phyloP scores from a whole-genome alignment of 2,888 invertebrate genomes.

The Agonopterix alstromeriana region DNA sequence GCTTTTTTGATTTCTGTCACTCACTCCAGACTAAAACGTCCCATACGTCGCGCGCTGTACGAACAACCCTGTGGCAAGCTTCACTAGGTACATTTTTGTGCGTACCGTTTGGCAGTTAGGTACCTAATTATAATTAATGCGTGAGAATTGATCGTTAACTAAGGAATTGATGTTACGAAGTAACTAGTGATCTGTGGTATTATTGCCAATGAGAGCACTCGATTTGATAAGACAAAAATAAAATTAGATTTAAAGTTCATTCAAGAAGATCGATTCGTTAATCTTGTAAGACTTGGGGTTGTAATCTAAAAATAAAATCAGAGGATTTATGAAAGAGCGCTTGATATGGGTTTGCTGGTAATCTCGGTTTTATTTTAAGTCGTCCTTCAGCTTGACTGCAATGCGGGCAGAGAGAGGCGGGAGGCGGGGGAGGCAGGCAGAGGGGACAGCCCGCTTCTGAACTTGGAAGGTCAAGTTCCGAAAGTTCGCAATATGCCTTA shows the following conservation, averaged over 20 bases:
- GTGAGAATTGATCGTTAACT: too few species aligned
- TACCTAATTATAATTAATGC: too few species aligned
- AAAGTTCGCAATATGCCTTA: constrained; percentile 50
- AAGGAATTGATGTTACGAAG: too few species aligned
- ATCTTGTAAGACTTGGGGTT: background rate
- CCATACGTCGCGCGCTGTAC: too few species aligned
- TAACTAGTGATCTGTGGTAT: too few species aligned
- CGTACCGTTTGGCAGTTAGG: too few species aligned
- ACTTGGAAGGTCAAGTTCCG: constrained; percentile 66
- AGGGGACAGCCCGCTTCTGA: constrained; percentile 41
- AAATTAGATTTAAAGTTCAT: background rate
- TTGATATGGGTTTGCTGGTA: constrained; percentile 25
- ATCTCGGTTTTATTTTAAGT: constrained; percentile 39
- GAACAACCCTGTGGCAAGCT: too few species aligned
- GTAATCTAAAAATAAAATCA: constrained; percentile 15
- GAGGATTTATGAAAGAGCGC: constrained; percentile 19
- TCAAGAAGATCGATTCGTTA: background rate
- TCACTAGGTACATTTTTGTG: too few species aligned
- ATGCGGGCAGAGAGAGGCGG: constrained; percentile 55
- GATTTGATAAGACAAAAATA: background rate
- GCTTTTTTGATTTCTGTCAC: too few species aligned
- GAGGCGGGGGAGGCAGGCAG: constrained; percentile 25
- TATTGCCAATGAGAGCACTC: too few species aligned
- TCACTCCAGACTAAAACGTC: too few species aligned
- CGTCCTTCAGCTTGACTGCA: constrained; percentile 65